phyloP scores from a whole-genome alignment of 2,888 invertebrate genomes.

The Auanema sp. region DNA sequence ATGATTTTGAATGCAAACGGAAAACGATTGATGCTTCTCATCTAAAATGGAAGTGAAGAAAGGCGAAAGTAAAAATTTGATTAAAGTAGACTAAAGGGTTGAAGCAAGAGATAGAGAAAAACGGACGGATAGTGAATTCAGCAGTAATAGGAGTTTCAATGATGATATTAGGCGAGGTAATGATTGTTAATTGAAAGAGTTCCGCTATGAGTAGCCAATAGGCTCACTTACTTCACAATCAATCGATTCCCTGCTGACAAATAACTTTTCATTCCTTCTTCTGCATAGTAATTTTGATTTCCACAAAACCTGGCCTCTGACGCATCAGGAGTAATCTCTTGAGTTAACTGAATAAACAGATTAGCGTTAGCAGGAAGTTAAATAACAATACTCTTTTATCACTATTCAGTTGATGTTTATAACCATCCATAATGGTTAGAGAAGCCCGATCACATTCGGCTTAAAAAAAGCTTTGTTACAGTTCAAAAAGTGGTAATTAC shows the following conservation, averaged over 20 bases:
- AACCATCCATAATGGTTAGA: constrained; percentile 66
- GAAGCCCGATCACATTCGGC: constrained; percentile 66
- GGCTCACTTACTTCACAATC: too few relatives aligned
- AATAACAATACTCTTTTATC: constrained; percentile 16
- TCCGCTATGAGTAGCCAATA: too few relatives aligned
- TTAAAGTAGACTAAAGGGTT: too few relatives aligned
- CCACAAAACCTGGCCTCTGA: constrained; percentile 64
- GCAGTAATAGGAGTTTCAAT: too few relatives aligned
- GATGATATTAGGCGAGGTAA: too few relatives aligned
- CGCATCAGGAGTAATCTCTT: not conserved
- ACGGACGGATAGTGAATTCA: too few relatives aligned
- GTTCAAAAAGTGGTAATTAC: constrained; percentile 23
- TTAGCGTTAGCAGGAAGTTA: not conserved
- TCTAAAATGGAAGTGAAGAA: too few relatives aligned
- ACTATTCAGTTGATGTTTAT: constrained; percentile 44
- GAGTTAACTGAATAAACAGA: not conserved
- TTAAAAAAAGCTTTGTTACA: constrained; percentile 18
- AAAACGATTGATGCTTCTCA: too few relatives aligned
- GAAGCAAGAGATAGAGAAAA: too few relatives aligned
- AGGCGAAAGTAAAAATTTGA: too few relatives aligned
- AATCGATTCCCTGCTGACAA: constrained; percentile 65
- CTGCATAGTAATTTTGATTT: constrained; percentile 66
- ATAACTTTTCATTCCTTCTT: constrained; percentile 65
- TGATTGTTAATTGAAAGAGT: too few relatives aligned
- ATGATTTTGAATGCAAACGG: too few relatives aligned